Evolutionary conservation across 1,140 invertebrate genomes (phyloP), one percentile per base, ranked within the genome.

Genomic region (Medauroidea extradentata): DNA sequence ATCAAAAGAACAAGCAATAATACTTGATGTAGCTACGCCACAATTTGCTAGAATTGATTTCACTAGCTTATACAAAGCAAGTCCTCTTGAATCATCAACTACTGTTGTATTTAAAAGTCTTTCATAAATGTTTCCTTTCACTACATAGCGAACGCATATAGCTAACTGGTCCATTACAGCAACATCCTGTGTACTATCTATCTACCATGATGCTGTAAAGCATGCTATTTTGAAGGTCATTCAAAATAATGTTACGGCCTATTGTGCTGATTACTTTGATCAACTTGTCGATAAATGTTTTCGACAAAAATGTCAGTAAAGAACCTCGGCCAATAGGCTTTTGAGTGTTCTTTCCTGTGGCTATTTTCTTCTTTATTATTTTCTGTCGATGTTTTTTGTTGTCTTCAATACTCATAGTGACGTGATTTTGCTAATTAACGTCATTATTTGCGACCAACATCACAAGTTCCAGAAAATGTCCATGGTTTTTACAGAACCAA

Each of bases 121-220:
- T 54, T 59, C 57, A 54, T 54, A 46, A 48, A 46, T 34, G 19
- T 48, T 46, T 13, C 49, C 61, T 51, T 59, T n/a, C 24, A 48
- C 34, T 14, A 55, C 39, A 34, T 62, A 62, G 38, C 57, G 57
- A 16, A 63, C 51, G 49, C 50, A 60, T 27, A 60, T 60, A 25
- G 49, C 61, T 14, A 60, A 48, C 55, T 63, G 61, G 18, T 63
- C 57, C 61, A 63, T 63, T 11, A 63, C 51, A 18, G 51, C 50
- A 14, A 63, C 42, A 60, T 63, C 57, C 55, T 63, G 57, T 16
- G 57, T 63, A 34, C 24, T 44, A 41, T 60, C 24, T 44, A 41
- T 60, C 50, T 49, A 63, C 29, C 57, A 60, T 63, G 41, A 63
- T 29, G 41, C 57, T 60, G 52, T 59, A 60, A 48, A 42, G 18